Evolutionary conservation across 2,113 vertebrate genomes (phyloP).

Genomic region (Dinomys branickii): DNA sequence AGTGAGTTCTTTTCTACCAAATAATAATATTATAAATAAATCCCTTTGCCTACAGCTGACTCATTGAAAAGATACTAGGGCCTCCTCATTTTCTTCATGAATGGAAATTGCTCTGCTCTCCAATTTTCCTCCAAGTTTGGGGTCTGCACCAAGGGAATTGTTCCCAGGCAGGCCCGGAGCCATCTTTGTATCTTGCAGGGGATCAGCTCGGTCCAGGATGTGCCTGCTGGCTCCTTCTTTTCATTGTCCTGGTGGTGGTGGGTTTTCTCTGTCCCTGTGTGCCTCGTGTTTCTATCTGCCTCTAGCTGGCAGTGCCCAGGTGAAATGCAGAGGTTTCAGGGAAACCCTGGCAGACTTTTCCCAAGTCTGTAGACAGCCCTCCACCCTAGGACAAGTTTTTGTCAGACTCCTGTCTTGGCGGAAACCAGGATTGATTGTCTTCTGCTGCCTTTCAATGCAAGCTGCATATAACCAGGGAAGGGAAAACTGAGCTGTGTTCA

Average conservation of each 20-base stretch:
- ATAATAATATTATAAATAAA: constrained; percentile 90
- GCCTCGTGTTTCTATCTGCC: neutral
- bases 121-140: constrained; percentile 81
- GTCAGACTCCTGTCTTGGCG: neutral
- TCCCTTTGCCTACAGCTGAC: constrained; percentile 85
- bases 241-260: neutral
- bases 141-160: constrained; percentile 71
- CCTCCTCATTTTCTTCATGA: constrained; percentile 73
- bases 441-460: neutral
- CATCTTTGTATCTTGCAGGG: constrained; percentile 40
- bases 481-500: neutral
- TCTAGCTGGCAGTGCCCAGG: neutral
- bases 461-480: neutral
- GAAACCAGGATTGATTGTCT: neutral
- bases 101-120: constrained; percentile 80
- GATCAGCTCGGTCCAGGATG: neutral
- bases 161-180: constrained; percentile 35
- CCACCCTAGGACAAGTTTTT: neutral
- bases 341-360: neutral
- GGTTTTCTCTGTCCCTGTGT: neutral
- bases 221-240: neutral
- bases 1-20: constrained; percentile 86
- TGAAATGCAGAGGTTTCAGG: neutral
- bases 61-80: constrained; percentile 82
- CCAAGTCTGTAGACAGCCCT: neutral